These are phyloP conservation scores for Nilaparvata lugens DNA, from an alignment of 1,140 invertebrate genomes.

Conservation along the genomic window DNA sequence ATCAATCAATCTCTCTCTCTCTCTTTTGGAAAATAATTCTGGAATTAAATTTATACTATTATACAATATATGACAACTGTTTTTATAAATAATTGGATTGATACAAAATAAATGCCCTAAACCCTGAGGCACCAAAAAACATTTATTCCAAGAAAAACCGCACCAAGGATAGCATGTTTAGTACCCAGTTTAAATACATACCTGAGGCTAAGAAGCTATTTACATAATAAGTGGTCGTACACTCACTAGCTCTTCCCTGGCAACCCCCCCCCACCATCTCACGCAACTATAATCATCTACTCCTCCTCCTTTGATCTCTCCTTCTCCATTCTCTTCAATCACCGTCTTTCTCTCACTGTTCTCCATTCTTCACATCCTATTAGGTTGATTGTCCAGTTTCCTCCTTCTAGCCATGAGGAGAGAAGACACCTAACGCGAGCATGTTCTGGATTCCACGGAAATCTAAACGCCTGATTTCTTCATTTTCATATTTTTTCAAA, in stretches of 20 bases:
- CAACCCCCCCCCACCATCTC: background rate
- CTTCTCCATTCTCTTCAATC: background rate
- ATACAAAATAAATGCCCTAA: no score
- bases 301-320: constrained; percentile 8
- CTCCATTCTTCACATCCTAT: background rate
- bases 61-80: no score
- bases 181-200: background rate
- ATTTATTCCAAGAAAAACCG: no score
- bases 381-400: background rate
- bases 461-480: background rate
- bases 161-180: background rate
- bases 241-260: background rate
- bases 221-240: constrained; percentile 2
- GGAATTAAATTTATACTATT: no score
- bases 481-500: no score
- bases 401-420: background rate
- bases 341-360: constrained; percentile 2
- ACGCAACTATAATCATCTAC: background rate
- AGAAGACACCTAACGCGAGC: background rate
- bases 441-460: constrained; percentile 1
- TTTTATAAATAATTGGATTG: no score
- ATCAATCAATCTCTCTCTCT: no score
- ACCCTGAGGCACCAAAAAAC: no score
- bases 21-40: no score
- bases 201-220: constrained; percentile 1